phyloP scores from a whole-genome alignment of 2,888 invertebrate species.

The Piscicola geometra region DNA sequence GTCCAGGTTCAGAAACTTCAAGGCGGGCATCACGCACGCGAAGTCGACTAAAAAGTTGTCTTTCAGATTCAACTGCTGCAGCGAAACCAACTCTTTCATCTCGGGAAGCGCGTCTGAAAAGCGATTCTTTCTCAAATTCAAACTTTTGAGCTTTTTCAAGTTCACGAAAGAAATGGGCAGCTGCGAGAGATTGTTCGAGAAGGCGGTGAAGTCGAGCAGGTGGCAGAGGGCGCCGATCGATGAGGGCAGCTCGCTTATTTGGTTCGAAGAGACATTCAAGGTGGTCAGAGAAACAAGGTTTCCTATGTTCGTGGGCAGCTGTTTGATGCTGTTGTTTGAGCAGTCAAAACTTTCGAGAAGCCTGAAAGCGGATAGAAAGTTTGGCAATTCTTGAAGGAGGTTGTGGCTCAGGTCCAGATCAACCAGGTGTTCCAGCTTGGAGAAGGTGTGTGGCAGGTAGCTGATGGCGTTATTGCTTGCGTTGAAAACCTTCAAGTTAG shows the following conservation, averaged over 20 bases:
- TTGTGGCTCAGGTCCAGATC: conserved; percentile 23
- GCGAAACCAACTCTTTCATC: conserved; percentile 2
- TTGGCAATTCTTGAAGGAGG: conserved; percentile 15
- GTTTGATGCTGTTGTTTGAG: conserved; percentile 28
- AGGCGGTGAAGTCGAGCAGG: conserved; percentile 27
- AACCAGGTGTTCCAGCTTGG: conserved; percentile 1
- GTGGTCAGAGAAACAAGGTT: neutral
- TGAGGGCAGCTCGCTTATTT: conserved; percentile 20
- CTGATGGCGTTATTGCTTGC: conserved; percentile 26
- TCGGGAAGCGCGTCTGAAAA: conserved; percentile 19
- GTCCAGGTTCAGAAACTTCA: conserved; percentile 31
- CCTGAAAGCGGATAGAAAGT: conserved; percentile 8
- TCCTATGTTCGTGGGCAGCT: conserved; percentile 24
- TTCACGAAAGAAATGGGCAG: conserved; percentile 23
- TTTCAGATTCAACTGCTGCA: conserved; percentile 30
- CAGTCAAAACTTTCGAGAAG: conserved; percentile 28
- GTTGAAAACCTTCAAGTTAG: conserved; percentile 22
- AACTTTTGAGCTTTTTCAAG: conserved; percentile 10
- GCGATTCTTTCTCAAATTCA: conserved; percentile 31
- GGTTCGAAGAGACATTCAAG: conserved; percentile 29
- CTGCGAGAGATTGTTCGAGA: conserved; percentile 8
- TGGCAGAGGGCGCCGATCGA: conserved; percentile 27
- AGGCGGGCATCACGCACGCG: conserved; percentile 1
- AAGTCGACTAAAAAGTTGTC: conserved; percentile 18
- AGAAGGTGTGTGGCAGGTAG: conserved; percentile 15